phyloP scores from a whole-genome alignment of 2,888 invertebrate species.

The Melinaea menophilus region DNA sequence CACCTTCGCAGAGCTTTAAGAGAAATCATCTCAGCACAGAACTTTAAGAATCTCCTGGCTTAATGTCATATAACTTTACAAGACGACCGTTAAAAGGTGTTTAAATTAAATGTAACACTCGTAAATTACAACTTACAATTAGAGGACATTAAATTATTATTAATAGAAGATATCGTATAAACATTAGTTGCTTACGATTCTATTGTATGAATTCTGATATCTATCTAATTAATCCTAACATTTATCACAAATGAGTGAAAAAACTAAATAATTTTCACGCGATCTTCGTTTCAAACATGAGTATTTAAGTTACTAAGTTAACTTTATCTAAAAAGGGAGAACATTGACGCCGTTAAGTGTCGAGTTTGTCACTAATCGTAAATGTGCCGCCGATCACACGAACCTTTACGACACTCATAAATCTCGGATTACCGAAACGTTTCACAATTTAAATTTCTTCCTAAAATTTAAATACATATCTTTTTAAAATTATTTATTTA shows the following conservation, averaged over 20 bases:
- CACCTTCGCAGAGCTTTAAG: conserved; percentile 41
- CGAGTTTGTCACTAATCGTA: conserved; percentile 27
- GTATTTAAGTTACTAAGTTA: conserved; percentile 21
- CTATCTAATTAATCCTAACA: too few relatives aligned
- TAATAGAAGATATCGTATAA: not conserved
- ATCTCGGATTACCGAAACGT: not conserved
- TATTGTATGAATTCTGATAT: too few relatives aligned
- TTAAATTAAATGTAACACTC: not conserved
- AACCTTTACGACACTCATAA: conserved; percentile 25
- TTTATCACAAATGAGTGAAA: too few relatives aligned
- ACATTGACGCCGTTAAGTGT: conserved; percentile 17
- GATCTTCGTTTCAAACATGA: conserved; percentile 9
- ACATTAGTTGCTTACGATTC: not conserved
- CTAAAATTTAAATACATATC: not conserved
- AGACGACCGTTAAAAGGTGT: not conserved
- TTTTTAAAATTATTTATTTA: not conserved
- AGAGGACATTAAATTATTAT: not conserved
- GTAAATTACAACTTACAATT: not conserved
- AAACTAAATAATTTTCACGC: not conserved
- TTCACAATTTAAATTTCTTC: not conserved
- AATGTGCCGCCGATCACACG: conserved; percentile 18
- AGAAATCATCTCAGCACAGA: conserved; percentile 14
- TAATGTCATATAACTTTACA: conserved; percentile 3
- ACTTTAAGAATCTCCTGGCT: conserved; percentile 11
- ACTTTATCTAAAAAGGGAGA: conserved; percentile 10